Evolutionary conservation across 2,888 invertebrate genomes (phyloP), one percentile per base, ranked within the genome.

Genomic region (Mongoloraphidia duomilia): DNA sequence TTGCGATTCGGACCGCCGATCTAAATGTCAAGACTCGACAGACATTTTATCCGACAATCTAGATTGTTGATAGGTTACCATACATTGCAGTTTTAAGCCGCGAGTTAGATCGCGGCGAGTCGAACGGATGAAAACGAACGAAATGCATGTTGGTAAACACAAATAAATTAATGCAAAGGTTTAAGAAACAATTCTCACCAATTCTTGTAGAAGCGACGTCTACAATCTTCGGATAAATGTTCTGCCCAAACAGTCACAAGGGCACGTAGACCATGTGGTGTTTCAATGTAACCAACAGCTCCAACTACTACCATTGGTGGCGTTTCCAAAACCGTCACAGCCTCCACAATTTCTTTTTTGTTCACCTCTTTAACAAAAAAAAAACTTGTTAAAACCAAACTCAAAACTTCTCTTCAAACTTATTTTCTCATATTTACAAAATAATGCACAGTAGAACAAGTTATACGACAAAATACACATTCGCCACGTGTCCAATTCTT

Each of bases 261-360:
- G 47, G 93, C 88, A 51, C 96, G 82, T 54, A 96, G 80, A 62
- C 98, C 98, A 69, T 90, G 90, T 44, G 98, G 98, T 48, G 98
- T 99, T 65, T 97, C 94, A 61, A 98, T 95, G 74, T 99, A 99
- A 51, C 98, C 98, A 59, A 96, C 94, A 58, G 93, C 85, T 61
- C 97, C 98, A 55, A 98, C 95, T 54, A 93, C 80, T 52, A 97
- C 83, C 92, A 99, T 92, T 39, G 98, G 98, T 50, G 98, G 98
- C 3, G 97, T 86, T 74, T 98, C 98, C 60, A 98, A 76, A 62
- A 99, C 85, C 33, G 98, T 98, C 2, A 99, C 98, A 42, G 95
- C 93, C 69, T 99, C 98, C 26, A 98, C 96, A 52, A 98, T 93
- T 73, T 99, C 98, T 73, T 99, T 99, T 74, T 98, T 98, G 77